Evolutionary conservation across 1,140 invertebrate genomes (phyloP).

Genomic region (Chironomus striatipennis): DNA sequence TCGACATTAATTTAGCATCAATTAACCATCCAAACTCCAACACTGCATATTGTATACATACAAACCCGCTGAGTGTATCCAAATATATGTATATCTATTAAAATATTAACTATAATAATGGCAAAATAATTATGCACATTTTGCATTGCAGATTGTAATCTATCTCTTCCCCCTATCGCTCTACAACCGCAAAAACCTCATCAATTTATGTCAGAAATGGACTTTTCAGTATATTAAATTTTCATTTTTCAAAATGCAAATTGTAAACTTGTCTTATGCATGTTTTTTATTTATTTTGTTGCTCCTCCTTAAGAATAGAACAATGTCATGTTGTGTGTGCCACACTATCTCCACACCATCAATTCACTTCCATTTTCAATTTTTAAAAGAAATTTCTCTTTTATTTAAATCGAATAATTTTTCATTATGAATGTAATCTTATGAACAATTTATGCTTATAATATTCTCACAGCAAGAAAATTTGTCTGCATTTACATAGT

Average conservation of each 20-base stretch:
- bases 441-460: too few relatives aligned
- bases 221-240: not conserved
- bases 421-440: not conserved
- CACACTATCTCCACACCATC: too few relatives aligned
- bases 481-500: not conserved
- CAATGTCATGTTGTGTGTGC: not conserved
- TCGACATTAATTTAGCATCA: too few relatives aligned
- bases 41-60: too few relatives aligned
- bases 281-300: not conserved
- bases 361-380: too few relatives aligned
- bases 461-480: too few relatives aligned
- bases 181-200: not conserved
- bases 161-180: not conserved
- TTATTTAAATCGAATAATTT: not conserved
- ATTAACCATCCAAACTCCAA: too few relatives aligned
- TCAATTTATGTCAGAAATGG: conserved; percentile 13
- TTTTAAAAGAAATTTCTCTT: too few relatives aligned
- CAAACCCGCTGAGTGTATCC: too few relatives aligned
- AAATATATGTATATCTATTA: not conserved
- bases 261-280: conserved; percentile 8
- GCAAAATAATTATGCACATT: not conserved
- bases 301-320: conserved; percentile 6
- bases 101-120: not conserved
- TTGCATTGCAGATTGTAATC: not conserved
- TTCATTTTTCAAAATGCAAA: not conserved